A percentile compares a stretch with the other conserved stretches of the same genome.
These are phyloP conservation scores for Phrynocephalus vlangalii DNA, from an alignment of 2,797 vertebrate genomes.

Conservation along the genomic window DNA sequence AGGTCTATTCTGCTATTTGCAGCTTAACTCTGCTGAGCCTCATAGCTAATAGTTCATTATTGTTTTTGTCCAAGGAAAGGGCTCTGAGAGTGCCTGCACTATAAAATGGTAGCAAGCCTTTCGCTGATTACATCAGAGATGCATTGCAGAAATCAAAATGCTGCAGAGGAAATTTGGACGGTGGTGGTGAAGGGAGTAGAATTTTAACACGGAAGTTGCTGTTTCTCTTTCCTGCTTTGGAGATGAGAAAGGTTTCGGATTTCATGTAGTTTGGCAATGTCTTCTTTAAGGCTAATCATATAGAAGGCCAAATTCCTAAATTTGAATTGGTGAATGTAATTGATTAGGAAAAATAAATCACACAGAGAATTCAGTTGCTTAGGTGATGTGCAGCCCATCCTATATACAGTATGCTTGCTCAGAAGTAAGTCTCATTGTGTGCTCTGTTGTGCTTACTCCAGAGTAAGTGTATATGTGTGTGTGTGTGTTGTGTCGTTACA, in stretches of 20 bases:
- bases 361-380: conserved; percentile 36
- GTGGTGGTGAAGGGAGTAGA: not conserved
- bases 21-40: not conserved
- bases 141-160: conserved; percentile 76
- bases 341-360: conserved; percentile 20
- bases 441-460: not conserved
- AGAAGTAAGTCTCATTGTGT: conserved; percentile 5
- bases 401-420: not conserved
- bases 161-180: conserved; percentile 69
- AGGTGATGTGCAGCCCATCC: not conserved
- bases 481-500: too few relatives aligned
- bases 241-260: conserved; percentile 46
- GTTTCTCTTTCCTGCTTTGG: conserved; percentile 50
- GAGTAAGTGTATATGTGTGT: not conserved
- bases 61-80: conserved; percentile 56
- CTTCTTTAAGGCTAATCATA: conserved; percentile 44
- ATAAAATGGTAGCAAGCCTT: conserved; percentile 64
- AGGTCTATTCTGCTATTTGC: conserved; percentile 16
- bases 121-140: conserved; percentile 76
- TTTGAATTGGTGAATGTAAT: conserved; percentile 33
- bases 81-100: conserved; percentile 65
- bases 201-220: conserved; percentile 61
- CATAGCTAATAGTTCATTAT: conserved; percentile 23
- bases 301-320: conserved; percentile 56
- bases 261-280: conserved; percentile 46